Conservation (phyloP, 1,140 invertebrate species). For the Lasioglossum baleicum region DNA sequence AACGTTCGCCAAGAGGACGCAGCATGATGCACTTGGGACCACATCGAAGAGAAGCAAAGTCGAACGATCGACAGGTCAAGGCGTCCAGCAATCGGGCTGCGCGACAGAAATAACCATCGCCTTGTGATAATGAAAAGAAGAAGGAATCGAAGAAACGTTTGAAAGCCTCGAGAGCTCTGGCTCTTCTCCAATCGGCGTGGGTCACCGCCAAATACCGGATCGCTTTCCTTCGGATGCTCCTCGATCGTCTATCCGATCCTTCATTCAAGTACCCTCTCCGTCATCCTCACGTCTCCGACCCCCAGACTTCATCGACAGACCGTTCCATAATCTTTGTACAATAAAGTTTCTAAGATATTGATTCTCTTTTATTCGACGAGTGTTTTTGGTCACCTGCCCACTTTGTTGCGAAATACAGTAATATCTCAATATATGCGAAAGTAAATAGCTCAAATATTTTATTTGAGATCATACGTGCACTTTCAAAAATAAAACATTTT, state of each 20-base stretch:
- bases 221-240: conserved; percentile 10
- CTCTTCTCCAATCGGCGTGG: conserved; percentile 49
- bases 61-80: conserved; percentile 20
- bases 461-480: no score
- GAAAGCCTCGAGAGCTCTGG: conserved; percentile 39
- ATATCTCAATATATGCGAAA: no score
- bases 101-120: conserved; percentile 43
- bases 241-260: neutral
- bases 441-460: no score
- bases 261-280: conserved; percentile 12
- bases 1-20: neutral
- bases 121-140: conserved; percentile 30
- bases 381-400: neutral
- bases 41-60: conserved; percentile 6
- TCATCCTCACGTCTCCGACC: conserved; percentile 23
- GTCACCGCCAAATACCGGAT: conserved; percentile 47
- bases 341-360: conserved; percentile 51
- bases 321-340: conserved; percentile 54
- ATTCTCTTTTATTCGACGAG: conserved; percentile 6
- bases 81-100: conserved; percentile 7
- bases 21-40: neutral
- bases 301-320: conserved; percentile 5
- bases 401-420: no score
- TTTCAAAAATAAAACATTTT: no score
- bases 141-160: conserved; percentile 47